Conservation (phyloP, 2,888 invertebrate genomes). For the Trissonchulus sp. region DNA sequence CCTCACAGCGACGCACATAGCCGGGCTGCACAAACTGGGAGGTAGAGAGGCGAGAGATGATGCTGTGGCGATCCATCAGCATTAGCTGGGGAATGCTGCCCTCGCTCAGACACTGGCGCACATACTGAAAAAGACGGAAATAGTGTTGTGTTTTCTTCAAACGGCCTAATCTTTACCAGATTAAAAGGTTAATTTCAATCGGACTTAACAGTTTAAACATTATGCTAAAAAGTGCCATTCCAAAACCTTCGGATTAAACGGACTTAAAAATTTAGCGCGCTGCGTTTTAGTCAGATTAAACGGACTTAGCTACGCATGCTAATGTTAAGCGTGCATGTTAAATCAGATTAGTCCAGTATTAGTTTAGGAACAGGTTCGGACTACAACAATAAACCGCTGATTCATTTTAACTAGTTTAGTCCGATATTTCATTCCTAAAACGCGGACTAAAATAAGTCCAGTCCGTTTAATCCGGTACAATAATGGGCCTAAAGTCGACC, state of each 20-base stretch:
- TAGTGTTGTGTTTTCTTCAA: not conserved
- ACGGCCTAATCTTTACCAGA: not conserved
- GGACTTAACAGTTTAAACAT: no score
- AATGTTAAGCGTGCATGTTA: no score
- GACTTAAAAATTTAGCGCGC: not conserved
- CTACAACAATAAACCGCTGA: no score
- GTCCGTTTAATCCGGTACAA: no score
- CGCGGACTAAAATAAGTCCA: no score
- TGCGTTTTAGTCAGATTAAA: constrained; percentile 9
- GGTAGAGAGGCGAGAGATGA: constrained; percentile 53
- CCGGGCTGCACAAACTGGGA: not conserved
- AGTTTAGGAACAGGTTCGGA: not conserved
- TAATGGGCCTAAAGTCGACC: no score
- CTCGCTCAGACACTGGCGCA: constrained; percentile 55
- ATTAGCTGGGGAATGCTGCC: constrained; percentile 56
- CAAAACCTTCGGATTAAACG: no score
- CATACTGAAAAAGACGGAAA: constrained; percentile 53
- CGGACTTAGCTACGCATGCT: no score
- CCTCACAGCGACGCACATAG: not conserved
- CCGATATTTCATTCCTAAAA: no score
- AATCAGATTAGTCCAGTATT: not conserved
- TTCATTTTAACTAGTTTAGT: no score
- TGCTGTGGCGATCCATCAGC: constrained; percentile 54
- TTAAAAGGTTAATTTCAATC: no score
- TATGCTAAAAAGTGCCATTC: no score